Base-by-base conservation (phyloP, 2,888 invertebrate species). In the Noctua comes region DNA sequence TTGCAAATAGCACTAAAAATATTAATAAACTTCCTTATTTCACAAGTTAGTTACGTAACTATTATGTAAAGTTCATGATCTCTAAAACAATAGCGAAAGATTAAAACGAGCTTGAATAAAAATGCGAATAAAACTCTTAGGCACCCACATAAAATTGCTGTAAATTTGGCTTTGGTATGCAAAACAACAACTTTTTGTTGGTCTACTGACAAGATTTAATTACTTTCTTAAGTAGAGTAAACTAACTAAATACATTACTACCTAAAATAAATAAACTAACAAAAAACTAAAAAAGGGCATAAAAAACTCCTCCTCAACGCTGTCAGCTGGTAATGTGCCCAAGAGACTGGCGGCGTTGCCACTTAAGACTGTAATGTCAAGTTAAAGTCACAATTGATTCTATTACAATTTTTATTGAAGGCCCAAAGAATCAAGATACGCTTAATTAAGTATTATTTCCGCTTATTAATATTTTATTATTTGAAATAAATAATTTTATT, bases 11-110 rank as follows among this genome's bases (percentile, higher is more conserved):
- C 76, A 75, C 77, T 77, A 86, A 86, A 89, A 86, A 89, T 85
- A 77, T 80, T 77, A 86, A 83, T 82, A 73, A 73, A 88, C 91
- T 93, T 92, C 91, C 92, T 91, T 86, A 79, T 90, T 90, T 88
- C 86, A 85, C 77, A 73, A 80, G 78, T 94, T 91, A 80, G 78
- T 94, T 91, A 89, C 78, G 88, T 83, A 92, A 93, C 68, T 76
- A 77, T 92, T 92, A 91, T 87, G 84, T 91, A 91, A 92, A 87
- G 81, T 86, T 83, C 78, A 86, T 79, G 77, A 81, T 73, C 76
- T 76, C 48, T 75, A 57, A 81, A 88, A 86, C 79, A 86, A 84
- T 82, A 84, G 86, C 71, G 68, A 36, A 68, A 40, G 64, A 79
- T 66, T 24, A 46, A 59, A 74, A 59, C 24, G 13, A 57, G 69